Evolutionary conservation across 2,797 vertebrate species (phyloP).

Genomic region (Myotis myotis): DNA sequence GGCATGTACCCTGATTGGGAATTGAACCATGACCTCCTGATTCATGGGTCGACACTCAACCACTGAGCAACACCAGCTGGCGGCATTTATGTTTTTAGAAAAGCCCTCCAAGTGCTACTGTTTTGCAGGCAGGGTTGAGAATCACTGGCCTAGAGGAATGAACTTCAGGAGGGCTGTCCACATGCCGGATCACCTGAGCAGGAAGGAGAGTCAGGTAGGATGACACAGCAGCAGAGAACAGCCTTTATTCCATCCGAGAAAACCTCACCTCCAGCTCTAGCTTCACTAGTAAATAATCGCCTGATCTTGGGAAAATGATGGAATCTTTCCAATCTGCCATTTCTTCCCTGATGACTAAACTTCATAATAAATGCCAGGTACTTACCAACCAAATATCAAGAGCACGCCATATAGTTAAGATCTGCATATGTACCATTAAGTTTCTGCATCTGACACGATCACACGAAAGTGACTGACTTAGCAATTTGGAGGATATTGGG

Average conservation of each 20-base stretch:
- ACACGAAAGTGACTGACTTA: not conserved
- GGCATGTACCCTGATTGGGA: too few species aligned
- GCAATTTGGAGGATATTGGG: not conserved
- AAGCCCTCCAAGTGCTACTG: not conserved
- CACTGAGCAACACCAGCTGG: too few species aligned
- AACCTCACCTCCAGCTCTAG: not conserved
- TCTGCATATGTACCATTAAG: not conserved
- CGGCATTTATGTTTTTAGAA: not conserved
- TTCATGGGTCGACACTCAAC: too few species aligned
- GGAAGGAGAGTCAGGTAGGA: not conserved
- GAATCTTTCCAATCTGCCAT: not conserved
- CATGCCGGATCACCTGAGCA: too few species aligned
- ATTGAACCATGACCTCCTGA: too few species aligned
- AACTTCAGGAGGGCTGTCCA: rapidly evolving
- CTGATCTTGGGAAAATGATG: not conserved
- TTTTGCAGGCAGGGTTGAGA: not conserved
- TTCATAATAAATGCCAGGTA: not conserved
- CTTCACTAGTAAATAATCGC: not conserved
- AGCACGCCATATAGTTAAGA: not conserved
- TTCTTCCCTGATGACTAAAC: not conserved
- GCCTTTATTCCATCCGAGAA: not conserved
- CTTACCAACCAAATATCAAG: not conserved
- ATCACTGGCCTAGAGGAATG: not conserved
- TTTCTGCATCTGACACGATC: not conserved
- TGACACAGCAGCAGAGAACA: not conserved